These are phyloP conservation scores for Symphodus melops DNA, from an alignment of 2,113 vertebrate species.

Conservation along the genomic window DNA sequence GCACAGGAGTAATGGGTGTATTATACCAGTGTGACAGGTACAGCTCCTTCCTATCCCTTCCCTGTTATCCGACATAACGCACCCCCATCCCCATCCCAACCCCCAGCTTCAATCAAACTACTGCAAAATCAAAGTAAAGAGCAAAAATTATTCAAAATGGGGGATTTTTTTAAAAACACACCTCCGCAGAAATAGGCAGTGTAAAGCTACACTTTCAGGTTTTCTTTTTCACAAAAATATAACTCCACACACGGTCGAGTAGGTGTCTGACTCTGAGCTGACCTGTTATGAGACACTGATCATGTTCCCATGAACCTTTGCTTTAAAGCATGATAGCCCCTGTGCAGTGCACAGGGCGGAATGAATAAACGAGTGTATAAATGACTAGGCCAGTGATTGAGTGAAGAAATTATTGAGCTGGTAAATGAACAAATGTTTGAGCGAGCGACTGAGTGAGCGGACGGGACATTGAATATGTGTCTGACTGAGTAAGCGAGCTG, in stretches of 20 bases:
- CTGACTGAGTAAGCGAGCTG: conserved; percentile 72
- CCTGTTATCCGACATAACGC: conserved; percentile 50
- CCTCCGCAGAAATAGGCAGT: conserved; percentile 8
- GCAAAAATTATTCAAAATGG: conserved; percentile 73
- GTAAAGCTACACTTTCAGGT: background rate
- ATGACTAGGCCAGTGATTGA: conserved; percentile 79
- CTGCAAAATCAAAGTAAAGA: conserved; percentile 76
- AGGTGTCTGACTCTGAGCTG: conserved; percentile 12
- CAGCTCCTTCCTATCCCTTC: conserved; percentile 60
- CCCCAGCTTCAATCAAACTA: conserved; percentile 59
- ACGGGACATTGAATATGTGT: conserved; percentile 77
- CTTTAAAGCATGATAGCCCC: conserved; percentile 43
- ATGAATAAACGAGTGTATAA: conserved; percentile 77
- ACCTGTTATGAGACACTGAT: conserved; percentile 27
- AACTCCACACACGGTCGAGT: background rate
- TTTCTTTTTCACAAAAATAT: background rate
- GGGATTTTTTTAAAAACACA: conserved; percentile 48
- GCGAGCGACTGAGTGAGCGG: conserved; percentile 68
- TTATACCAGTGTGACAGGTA: conserved; percentile 83
- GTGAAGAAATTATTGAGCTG: conserved; percentile 81
- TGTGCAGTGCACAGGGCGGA: conserved; percentile 32
- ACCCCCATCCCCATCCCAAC: background rate
- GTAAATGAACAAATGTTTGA: conserved; percentile 83
- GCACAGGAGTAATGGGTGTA: conserved; percentile 82
- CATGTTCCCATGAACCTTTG: conserved; percentile 35